These are phyloP conservation scores for Plagodis dolabraria DNA, from an alignment of 2,888 invertebrate species.

Conservation along the genomic window DNA sequence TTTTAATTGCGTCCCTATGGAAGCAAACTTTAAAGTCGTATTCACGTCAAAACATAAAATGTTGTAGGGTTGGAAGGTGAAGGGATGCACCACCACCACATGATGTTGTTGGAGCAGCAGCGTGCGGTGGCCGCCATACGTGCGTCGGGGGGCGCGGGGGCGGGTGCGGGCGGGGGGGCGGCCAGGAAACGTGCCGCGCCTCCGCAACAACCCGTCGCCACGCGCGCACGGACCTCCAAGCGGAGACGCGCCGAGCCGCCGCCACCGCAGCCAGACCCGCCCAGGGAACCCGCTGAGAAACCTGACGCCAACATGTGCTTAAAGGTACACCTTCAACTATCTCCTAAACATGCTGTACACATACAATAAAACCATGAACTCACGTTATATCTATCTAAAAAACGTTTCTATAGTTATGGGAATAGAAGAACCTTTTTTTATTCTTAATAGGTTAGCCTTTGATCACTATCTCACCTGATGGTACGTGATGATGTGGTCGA, in stretches of 20 bases:
- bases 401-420: no score
- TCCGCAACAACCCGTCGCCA: conserved; percentile 50
- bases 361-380: no score
- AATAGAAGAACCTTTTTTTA: no score
- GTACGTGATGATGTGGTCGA: no score
- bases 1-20: no score
- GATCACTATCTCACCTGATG: no score
- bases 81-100: conserved; percentile 85
- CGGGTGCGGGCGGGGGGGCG: conserved; percentile 68
- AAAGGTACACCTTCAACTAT: neutral
- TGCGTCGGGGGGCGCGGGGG: conserved; percentile 56
- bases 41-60: neutral
- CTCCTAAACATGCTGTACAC: neutral
- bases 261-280: conserved; percentile 81
- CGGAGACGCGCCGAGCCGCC: conserved; percentile 64
- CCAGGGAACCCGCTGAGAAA: conserved; percentile 89
- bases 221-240: conserved; percentile 71
- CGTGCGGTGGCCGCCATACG: conserved; percentile 74
- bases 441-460: no score
- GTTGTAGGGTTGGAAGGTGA: conserved; percentile 77
- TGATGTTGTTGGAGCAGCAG: conserved; percentile 84
- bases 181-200: conserved; percentile 63
- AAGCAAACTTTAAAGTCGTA: no score
- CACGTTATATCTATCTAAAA: no score
- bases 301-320: conserved; percentile 93